Evolutionary conservation across 2,888 invertebrate species (phyloP).

Genomic region (Laspeyria flexula): DNA sequence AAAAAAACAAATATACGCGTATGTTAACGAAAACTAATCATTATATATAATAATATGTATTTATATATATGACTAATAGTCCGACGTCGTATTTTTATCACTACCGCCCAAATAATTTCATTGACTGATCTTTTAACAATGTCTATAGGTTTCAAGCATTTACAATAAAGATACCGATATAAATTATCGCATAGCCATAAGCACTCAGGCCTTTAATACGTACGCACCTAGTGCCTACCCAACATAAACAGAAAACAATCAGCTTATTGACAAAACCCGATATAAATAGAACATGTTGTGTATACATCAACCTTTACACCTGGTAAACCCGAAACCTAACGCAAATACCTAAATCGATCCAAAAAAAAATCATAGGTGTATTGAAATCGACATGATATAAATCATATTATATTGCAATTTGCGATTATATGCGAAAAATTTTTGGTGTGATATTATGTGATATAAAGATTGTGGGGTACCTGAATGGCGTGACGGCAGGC

Average conservation of each 20-base stretch:
- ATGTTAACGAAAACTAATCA: no score
- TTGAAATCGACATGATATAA: slow-evolving; percentile 35
- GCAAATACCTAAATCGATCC: not conserved
- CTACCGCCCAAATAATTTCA: no score
- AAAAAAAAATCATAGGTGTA: slow-evolving; percentile 8
- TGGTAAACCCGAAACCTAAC: slow-evolving; percentile 12
- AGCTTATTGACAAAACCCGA: slow-evolving; percentile 34
- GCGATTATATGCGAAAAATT: slow-evolving; percentile 48
- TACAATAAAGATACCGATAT: slow-evolving; percentile 2
- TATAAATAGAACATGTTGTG: slow-evolving; percentile 44
- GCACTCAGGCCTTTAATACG: slow-evolving; percentile 20
- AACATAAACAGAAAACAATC: slow-evolving; percentile 40
- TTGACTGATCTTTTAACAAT: no score
- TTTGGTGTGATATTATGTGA: slow-evolving; percentile 68
- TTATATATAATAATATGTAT: no score
- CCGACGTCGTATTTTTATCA: no score
- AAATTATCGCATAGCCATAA: not conserved
- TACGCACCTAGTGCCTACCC: no score
- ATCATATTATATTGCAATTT: slow-evolving; percentile 41
- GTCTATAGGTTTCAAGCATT: not conserved
- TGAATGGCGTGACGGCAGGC: slow-evolving; percentile 72
- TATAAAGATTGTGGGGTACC: slow-evolving; percentile 77
- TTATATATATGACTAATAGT: no score
- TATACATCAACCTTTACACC: slow-evolving; percentile 50
- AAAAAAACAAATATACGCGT: no score